A percentile compares a stretch with the other conserved stretches of the same genome.
Evolutionary conservation across 1,140 invertebrate species (phyloP).

Genomic region (Drosophila saltans): DNA sequence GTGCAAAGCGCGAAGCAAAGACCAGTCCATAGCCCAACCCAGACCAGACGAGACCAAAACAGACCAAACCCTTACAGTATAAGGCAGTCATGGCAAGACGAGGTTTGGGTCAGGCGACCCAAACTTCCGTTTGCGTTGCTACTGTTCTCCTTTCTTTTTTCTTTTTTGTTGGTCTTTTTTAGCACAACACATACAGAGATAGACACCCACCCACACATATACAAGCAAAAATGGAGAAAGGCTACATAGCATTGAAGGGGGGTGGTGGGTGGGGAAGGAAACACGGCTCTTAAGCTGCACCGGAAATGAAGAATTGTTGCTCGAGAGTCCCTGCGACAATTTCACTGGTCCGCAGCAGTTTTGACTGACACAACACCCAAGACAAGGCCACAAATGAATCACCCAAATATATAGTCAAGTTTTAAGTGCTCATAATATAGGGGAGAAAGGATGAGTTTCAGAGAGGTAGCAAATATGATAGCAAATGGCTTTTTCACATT

Average conservation of each 20-base stretch:
- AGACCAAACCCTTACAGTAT: background rate
- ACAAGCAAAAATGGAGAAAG: background rate
- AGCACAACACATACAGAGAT: background rate
- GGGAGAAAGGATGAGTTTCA: background rate
- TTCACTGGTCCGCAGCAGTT: slow-evolving; percentile 36
- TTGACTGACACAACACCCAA: slow-evolving; percentile 41
- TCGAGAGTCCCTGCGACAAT: slow-evolving; percentile 60
- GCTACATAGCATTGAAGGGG: slow-evolving; percentile 6
- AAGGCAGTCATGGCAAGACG: slow-evolving; percentile 27
- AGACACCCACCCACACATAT: slow-evolving; percentile 11
- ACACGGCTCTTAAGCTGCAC: slow-evolving; percentile 72
- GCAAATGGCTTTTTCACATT: slow-evolving; percentile 69
- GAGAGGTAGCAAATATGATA: slow-evolving; percentile 34
- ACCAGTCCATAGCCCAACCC: slow-evolving; percentile 17
- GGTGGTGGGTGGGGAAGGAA: slow-evolving; percentile 51
- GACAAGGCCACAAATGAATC: slow-evolving; percentile 49
- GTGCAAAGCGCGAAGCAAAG: slow-evolving; percentile 52
- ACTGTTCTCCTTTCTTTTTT: slow-evolving; percentile 13
- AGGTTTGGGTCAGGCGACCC: slow-evolving; percentile 39
- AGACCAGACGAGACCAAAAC: background rate
- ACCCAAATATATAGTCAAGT: slow-evolving; percentile 42
- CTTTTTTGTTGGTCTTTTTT: slow-evolving; percentile 22
- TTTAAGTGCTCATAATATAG: slow-evolving; percentile 60
- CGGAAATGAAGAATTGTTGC: slow-evolving; percentile 79
- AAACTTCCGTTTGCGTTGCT: slow-evolving; percentile 55